Conservation (phyloP, 2,113 vertebrate species). For the Brachypteracias leptosomus region DNA sequence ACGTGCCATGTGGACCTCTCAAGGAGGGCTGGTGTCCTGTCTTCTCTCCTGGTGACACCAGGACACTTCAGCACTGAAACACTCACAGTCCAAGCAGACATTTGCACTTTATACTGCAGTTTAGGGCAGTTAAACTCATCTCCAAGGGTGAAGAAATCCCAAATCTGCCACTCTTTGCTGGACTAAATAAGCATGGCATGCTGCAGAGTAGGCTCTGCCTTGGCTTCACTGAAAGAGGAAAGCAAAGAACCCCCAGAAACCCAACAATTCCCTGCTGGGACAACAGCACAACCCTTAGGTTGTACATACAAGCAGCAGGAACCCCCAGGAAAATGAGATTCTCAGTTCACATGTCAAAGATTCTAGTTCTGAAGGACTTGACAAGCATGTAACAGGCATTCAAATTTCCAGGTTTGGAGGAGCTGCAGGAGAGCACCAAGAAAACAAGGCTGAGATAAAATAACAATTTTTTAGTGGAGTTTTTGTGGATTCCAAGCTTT, state of each 20-base stretch:
- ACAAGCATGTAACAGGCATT: background rate
- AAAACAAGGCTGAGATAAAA: background rate
- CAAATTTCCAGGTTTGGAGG: background rate
- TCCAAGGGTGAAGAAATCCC: background rate
- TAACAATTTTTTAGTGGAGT: background rate
- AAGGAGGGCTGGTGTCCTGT: too few species aligned
- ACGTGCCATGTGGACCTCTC: rapidly evolving
- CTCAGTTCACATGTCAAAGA: background rate
- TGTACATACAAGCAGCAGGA: background rate
- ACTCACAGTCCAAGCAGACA: background rate
- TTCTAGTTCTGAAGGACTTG: background rate
- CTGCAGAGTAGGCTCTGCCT: background rate
- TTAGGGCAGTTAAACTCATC: background rate
- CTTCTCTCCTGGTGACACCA: background rate
- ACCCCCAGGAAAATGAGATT: background rate
- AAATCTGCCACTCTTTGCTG: background rate
- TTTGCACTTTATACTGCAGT: background rate
- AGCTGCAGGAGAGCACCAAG: rapidly evolving
- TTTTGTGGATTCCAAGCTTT: background rate
- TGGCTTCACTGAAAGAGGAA: background rate
- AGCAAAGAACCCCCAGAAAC: background rate
- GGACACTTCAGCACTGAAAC: background rate
- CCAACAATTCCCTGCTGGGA: background rate
- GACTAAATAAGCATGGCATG: background rate
- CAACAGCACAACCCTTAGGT: background rate